Evolutionary conservation across 2,797 vertebrate species (phyloP).

Genomic region (Rallus crepitans): DNA sequence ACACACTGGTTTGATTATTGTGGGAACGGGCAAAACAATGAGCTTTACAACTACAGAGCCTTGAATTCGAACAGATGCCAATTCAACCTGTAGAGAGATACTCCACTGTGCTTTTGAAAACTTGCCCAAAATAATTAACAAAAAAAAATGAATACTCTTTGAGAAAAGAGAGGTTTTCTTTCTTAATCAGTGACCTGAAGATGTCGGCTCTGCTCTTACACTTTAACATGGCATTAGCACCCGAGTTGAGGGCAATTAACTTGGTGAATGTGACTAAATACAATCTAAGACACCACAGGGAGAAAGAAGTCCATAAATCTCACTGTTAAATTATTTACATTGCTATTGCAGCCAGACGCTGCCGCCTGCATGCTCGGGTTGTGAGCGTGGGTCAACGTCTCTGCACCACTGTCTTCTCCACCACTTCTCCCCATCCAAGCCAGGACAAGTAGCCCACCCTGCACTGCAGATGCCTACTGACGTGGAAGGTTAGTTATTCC

Average conservation of each 20-base stretch:
- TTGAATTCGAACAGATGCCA: background rate
- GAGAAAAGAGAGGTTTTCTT: background rate
- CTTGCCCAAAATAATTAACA: background rate
- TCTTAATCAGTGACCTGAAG: background rate
- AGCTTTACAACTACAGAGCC: background rate
- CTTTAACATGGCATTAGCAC: background rate
- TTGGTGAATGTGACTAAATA: background rate
- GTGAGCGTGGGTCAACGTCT: background rate
- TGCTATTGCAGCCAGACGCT: background rate
- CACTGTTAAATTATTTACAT: conserved; percentile 16
- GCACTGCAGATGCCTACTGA: background rate
- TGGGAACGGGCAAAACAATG: conserved; percentile 30
- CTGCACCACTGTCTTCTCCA: background rate
- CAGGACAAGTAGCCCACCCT: background rate
- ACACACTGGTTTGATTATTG: conserved; percentile 42
- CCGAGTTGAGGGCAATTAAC: background rate
- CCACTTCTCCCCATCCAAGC: background rate
- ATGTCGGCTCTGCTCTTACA: background rate
- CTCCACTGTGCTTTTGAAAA: background rate
- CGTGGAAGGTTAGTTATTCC: background rate
- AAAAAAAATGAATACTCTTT: background rate
- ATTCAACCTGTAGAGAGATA: background rate
- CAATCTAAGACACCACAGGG: background rate
- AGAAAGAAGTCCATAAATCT: background rate
- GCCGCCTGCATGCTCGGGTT: background rate